Conservation (phyloP, 2,113 vertebrate genomes). For the Procavia capensis region DNA sequence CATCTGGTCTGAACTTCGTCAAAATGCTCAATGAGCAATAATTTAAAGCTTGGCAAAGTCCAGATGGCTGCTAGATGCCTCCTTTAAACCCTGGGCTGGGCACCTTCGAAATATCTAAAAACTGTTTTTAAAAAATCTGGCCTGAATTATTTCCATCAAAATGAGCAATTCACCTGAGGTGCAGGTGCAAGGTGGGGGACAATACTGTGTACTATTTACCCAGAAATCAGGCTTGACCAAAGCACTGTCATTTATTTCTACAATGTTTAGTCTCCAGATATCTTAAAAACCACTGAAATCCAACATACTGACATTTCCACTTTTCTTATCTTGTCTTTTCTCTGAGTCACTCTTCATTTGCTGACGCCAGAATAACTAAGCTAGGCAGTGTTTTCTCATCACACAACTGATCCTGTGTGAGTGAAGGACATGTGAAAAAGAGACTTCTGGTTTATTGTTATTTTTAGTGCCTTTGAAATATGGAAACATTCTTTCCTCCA, state of each 20-base stretch:
- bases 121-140: background rate
- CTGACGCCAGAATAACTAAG: background rate
- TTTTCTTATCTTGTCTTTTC: background rate
- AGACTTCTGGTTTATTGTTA: constrained; percentile 51
- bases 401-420: constrained; percentile 26
- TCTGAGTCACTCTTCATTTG: background rate
- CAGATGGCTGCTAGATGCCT: background rate
- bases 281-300: background rate
- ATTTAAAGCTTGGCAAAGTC: background rate
- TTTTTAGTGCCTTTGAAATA: constrained; percentile 59
- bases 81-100: background rate
- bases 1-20: background rate
- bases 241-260: background rate
- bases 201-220: background rate
- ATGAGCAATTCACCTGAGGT: accelerated
- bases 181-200: accelerated
- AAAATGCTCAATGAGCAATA: background rate
- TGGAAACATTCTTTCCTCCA: constrained; percentile 62
- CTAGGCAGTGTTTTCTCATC: background rate
- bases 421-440: background rate
- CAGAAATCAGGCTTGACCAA: background rate
- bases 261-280: background rate
- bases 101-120: background rate
- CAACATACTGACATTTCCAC: background rate
- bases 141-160: background rate